Percentiles rank a stretch among this genome's conserved stretches.
These are phyloP conservation scores for Gryllus bimaculatus DNA, from an alignment of 1,140 invertebrate genomes.

Conservation along the genomic window DNA sequence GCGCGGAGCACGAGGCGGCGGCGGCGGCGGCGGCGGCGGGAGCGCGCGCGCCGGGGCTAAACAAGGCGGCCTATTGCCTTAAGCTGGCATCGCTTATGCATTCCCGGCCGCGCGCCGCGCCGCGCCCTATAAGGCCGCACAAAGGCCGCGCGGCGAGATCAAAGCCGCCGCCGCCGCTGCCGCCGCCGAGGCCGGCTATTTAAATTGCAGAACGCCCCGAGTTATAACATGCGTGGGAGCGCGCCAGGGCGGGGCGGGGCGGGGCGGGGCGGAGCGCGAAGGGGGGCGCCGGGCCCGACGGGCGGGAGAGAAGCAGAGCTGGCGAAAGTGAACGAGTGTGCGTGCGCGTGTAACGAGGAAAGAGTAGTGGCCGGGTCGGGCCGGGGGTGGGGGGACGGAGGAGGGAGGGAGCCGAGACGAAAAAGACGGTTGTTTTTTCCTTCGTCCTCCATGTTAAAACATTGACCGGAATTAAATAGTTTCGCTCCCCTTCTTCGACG, in stretches of 20 bases:
- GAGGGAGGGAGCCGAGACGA: slow-evolving; percentile 13
- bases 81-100: slow-evolving; percentile 42
- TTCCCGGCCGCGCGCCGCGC: slow-evolving; percentile 8
- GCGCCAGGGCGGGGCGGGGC: not conserved
- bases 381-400: not conserved
- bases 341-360: not conserved
- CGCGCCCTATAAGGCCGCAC: slow-evolving; percentile 15
- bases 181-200: slow-evolving; percentile 6
- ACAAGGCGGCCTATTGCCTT: slow-evolving; percentile 10
- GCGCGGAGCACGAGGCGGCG: no score
- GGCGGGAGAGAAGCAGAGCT: slow-evolving; percentile 6
- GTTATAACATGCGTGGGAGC: slow-evolving; percentile 9
- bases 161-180: slow-evolving; percentile 4
- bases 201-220: slow-evolving; percentile 20
- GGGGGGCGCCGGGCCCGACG: no score
- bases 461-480: slow-evolving; percentile 18
- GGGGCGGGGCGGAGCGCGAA: no score
- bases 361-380: no score
- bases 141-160: slow-evolving; percentile 16
- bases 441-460: slow-evolving; percentile 17
- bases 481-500: not conserved
- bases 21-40: no score
- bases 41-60: not conserved
- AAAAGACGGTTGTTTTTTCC: slow-evolving; percentile 10
- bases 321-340: slow-evolving; percentile 4